Evolutionary conservation across 1,140 invertebrate species (phyloP), one percentile per base, ranked within the genome.

Genomic region (Brachionus manjavacas): DNA sequence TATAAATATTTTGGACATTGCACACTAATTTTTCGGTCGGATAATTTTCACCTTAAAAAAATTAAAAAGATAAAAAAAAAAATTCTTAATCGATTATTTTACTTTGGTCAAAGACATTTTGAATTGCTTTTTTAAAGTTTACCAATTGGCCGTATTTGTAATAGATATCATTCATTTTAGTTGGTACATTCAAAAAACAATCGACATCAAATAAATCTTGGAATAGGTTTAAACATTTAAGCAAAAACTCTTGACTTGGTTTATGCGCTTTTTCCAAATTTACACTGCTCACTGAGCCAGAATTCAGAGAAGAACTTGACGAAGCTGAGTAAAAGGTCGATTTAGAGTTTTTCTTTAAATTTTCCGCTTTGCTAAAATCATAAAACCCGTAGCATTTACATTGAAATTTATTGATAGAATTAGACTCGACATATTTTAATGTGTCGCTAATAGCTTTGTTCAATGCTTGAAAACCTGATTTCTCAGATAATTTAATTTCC

Each of bases 151-250:
- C 81, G 49, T 83, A 55, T 12, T 68, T 68, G 49, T 83, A 83
- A 72, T 83, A 83, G 3, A 83, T 12, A 28, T 83, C 81, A 72
- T 83, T 83, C 39, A 83, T 46, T 70, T 68, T 68, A 64, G 81
- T 83, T n/a, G 64, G 60, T 3, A 83, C 60, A 35, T 83, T 68
- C 35, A 68, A 12, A 70, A 46, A 83, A 55, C 81, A 83, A 55
- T 68, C 39, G 7, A 83, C 81, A 72, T 83, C 81, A 39, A 83
- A 83, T 20, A 83, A 83, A 28, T 68, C 20, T 35, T 83, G 81
- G 43, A 83, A 68, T 11, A 83, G 6, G 25, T 68, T 83, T 20
- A 83, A 12, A 28, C 31, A 68, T 23, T 72, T 81, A 12, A 81
- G 52, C 20, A 81, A 68, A 64, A 64, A 81, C 25, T 81, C 52